phyloP scores from a whole-genome alignment of 2,888 invertebrate species.

The Rosalia funebris region DNA sequence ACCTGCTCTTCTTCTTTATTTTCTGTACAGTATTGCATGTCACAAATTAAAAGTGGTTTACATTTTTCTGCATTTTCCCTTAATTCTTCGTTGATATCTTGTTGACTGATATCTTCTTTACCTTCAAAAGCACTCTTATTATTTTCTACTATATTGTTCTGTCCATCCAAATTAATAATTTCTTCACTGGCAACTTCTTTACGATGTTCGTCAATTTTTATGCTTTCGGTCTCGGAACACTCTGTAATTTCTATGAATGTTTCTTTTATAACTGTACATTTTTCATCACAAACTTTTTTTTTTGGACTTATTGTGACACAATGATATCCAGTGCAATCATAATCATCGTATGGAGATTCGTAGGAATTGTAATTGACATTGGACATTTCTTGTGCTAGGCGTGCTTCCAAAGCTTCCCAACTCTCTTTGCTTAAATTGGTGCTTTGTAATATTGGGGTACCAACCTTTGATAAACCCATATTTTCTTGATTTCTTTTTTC shows the following conservation, averaged over 20 bases:
- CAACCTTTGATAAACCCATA: no score
- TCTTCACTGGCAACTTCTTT: conserved; percentile 7
- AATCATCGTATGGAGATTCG: conserved; percentile 41
- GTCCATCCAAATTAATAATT: neutral
- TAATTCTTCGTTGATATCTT: no score
- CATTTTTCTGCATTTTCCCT: neutral
- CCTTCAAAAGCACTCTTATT: neutral
- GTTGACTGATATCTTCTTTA: neutral
- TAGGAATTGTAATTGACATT: conserved; percentile 52
- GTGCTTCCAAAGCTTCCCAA: conserved; percentile 62
- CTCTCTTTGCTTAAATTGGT: conserved; percentile 58
- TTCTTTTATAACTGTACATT: conserved; percentile 4
- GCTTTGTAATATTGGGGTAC: conserved; percentile 36
- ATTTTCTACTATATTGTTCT: conserved; percentile 6
- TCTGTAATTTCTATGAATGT: neutral
- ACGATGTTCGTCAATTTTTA: no score
- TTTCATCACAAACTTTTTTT: conserved; percentile 35
- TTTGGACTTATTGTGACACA: conserved; percentile 29
- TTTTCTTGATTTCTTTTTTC: conserved; percentile 3
- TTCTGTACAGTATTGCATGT: conserved; percentile 3
- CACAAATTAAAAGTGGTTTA: neutral
- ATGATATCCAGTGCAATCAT: conserved; percentile 20
- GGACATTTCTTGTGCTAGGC: conserved; percentile 55
- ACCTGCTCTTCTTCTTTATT: no score
- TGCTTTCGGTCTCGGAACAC: no score